Conservation (phyloP, 1,140 invertebrate species). For the Sipha flava region DNA sequence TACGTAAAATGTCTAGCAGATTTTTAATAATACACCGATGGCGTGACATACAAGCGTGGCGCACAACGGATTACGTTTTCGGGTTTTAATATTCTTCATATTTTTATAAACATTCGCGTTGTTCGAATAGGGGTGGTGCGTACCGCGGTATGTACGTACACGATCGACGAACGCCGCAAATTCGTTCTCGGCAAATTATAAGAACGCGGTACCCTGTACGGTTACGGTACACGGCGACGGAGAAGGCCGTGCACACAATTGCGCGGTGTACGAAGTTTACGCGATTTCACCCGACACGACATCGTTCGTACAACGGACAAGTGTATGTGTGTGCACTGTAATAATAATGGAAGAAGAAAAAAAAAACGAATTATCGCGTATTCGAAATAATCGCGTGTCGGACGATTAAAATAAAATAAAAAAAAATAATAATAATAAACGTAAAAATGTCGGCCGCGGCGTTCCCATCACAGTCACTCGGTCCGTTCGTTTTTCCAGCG, state of each 20-base stretch:
- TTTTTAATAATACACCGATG: not conserved
- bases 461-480: not conserved
- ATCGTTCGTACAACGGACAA: not conserved
- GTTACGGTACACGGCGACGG: too few relatives aligned
- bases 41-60: not conserved
- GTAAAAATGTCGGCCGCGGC: not conserved
- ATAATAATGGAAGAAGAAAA: not conserved
- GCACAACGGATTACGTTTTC: too few relatives aligned
- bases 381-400: conserved; percentile 2
- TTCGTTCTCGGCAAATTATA: too few relatives aligned
- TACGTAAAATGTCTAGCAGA: not conserved
- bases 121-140: too few relatives aligned
- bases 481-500: not conserved
- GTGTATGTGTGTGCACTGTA: not conserved
- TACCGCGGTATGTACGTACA: not conserved
- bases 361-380: not conserved
- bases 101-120: too few relatives aligned
- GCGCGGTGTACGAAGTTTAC: too few relatives aligned
- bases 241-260: too few relatives aligned
- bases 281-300: not conserved
- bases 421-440: not conserved
- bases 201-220: too few relatives aligned
- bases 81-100: too few relatives aligned
- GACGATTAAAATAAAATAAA: conserved; percentile 3
- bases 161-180: too few relatives aligned